Percentiles rank a stretch among this genome's conserved stretches.
Conservation (phyloP, 1,140 invertebrate species). For the Metopolophium dirhodum region DNA sequence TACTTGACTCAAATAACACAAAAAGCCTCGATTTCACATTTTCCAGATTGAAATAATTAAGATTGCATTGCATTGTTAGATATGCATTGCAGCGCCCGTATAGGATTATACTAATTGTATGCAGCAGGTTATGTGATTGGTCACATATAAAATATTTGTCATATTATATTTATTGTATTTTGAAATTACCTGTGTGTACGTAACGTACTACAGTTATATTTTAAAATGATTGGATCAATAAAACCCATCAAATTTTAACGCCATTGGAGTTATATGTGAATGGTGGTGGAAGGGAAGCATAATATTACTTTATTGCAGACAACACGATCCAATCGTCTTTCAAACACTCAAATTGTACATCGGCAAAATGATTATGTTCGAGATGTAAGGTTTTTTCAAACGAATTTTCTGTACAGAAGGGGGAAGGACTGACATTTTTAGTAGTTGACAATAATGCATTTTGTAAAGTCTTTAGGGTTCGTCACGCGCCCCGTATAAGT, state of each 20-base stretch:
- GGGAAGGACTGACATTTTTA: background rate
- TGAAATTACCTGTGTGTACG: background rate
- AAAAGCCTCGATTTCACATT: background rate
- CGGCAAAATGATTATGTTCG: background rate
- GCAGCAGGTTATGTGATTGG: background rate
- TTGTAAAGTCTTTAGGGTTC: slow-evolving; percentile 3
- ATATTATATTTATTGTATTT: slow-evolving; percentile 15
- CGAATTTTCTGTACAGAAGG: background rate
- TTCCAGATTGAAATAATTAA: background rate
- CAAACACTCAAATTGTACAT: background rate
- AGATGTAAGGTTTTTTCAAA: slow-evolving; percentile 3
- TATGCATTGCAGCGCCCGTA: background rate
- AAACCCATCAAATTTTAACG: background rate
- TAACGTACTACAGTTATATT: slow-evolving; percentile 19
- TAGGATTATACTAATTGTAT: background rate
- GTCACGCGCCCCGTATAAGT: background rate
- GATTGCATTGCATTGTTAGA: background rate
- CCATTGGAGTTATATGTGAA: background rate
- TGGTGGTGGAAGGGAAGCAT: background rate
- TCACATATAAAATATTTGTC: background rate
- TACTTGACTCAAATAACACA: background rate
- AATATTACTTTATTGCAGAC: background rate
- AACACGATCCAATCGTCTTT: background rate
- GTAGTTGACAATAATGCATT: slow-evolving; percentile 16
- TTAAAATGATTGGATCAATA: slow-evolving; percentile 10